Base-by-base conservation (phyloP, 2,113 vertebrate genomes). In the Emydocephalus ijimae region DNA sequence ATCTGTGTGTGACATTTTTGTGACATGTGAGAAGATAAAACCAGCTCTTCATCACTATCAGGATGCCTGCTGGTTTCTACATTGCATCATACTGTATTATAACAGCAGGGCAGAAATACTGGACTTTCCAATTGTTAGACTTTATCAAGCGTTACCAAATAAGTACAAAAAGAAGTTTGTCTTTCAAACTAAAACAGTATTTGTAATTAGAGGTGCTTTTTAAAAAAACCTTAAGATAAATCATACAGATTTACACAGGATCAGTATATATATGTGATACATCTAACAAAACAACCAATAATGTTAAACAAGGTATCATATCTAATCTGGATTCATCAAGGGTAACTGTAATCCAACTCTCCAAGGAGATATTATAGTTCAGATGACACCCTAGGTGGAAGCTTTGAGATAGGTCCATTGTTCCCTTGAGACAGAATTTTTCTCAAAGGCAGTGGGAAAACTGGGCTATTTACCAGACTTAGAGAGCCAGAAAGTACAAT, bases 1-100 rank as follows among this genome's bases (percentile, higher is more conserved):
- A 29, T 90, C 39, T 89, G 15, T 91, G 85, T 48, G 88, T 87
- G 92, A 81, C 3, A 1, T 64, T 93, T 92, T 56, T 45, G 87
- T 90, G 91, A 0, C 86, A n/a, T 94, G 92, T 92, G 85, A 92
- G 91, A 94, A 94, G 87, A 90, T 89, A 54, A 59, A 88, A 90
- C 93, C 21, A 69, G 34, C 10, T 93, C 90, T 74, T 91, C 91
- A 26, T 90, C 93, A 90, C 48, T 61, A 29, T 52, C 0, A 93
- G 74, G 93, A 92, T 55, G 45, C 26, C 88, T 81, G 11, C 64
- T 56, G 20, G 88, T 61, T 89, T 95, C 29, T 0, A 0, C 45
- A 90, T 92, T 88, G 61, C 29, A 88, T 24, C 26, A 64, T 34
- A 39, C 34, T 43, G 74, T 81, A 43, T 39, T 34, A 61, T 88